Evolutionary conservation across 1,140 invertebrate genomes (phyloP).

Genomic region (Whitmania pigra): DNA sequence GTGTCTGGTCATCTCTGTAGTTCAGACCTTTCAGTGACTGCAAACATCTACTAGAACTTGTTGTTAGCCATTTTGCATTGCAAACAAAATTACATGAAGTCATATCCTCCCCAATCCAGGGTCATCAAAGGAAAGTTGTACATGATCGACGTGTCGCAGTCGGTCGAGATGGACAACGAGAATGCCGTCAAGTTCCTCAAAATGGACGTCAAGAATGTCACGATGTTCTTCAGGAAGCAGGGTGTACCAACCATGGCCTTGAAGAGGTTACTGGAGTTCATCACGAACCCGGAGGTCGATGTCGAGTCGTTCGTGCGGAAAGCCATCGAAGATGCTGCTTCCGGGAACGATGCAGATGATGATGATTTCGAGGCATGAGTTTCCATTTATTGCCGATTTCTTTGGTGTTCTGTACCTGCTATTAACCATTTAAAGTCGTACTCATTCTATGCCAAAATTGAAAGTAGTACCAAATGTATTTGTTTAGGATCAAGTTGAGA

Average conservation of each 20-base stretch:
- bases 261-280: constrained; percentile 86
- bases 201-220: constrained; percentile 86
- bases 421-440: not conserved
- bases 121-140: constrained; percentile 67
- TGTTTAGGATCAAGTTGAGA: constrained; percentile 1
- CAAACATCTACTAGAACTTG: too few relatives aligned
- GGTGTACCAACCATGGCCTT: constrained; percentile 76
- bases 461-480: not conserved
- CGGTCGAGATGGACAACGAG: constrained; percentile 94
- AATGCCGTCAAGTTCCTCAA: constrained; percentile 82
- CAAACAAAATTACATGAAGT: too few relatives aligned
- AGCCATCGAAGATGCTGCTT: constrained; percentile 36
- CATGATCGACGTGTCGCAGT: constrained; percentile 94
- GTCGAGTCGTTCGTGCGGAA: constrained; percentile 57
- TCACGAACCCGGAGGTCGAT: constrained; percentile 74
- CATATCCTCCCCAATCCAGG: constrained; percentile 30
- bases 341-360: constrained; percentile 32
- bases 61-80: too few relatives aligned
- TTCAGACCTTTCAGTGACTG: too few relatives aligned
- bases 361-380: not conserved
- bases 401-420: not conserved
- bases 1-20: too few relatives aligned
- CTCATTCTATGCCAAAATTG: not conserved
- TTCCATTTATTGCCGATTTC: not conserved
- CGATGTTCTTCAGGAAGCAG: constrained; percentile 79